Evolutionary conservation across 2,113 vertebrate species (phyloP).

Genomic region (Phodopus roborovskii): DNA sequence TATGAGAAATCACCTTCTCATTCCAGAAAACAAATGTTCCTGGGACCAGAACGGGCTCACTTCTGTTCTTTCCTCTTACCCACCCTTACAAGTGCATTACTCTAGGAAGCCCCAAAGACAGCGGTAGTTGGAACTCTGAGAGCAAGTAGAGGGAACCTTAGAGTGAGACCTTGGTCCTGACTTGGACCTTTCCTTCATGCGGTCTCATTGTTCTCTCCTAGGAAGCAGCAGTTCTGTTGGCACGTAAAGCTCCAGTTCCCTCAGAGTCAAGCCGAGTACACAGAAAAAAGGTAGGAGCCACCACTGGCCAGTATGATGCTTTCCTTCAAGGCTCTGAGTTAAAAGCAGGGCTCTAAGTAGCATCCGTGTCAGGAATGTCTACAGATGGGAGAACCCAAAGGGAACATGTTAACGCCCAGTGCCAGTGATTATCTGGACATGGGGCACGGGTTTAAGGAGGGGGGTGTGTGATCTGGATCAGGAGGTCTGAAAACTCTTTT

Average conservation of each 20-base stretch:
- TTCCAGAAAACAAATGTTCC: slow-evolving; percentile 27
- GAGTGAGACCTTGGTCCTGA: slow-evolving; percentile 17
- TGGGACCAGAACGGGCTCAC: slow-evolving; percentile 33
- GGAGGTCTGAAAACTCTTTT: slow-evolving; percentile 3
- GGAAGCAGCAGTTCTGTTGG: slow-evolving; percentile 94
- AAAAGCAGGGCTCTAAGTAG: neutral
- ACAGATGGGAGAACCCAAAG: neutral
- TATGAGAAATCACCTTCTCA: slow-evolving; percentile 42
- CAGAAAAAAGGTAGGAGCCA: slow-evolving; percentile 90
- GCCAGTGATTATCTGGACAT: neutral
- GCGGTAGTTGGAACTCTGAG: slow-evolving; percentile 23
- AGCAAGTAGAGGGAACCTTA: slow-evolving; percentile 22
- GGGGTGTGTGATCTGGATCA: neutral
- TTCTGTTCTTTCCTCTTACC: slow-evolving; percentile 24
- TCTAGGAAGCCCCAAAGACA: slow-evolving; percentile 46
- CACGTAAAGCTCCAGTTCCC: slow-evolving; percentile 95
- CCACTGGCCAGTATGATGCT: neutral
- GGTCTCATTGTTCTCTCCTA: slow-evolving; percentile 79
- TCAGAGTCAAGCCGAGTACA: slow-evolving; percentile 91
- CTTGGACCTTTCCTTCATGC: slow-evolving; percentile 13
- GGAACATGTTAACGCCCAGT: neutral
- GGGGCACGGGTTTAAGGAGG: neutral
- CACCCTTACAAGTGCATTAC: neutral
- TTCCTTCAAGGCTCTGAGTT: neutral
- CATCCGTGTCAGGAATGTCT: neutral